These are phyloP conservation scores for Montipora efflorescens DNA, from an alignment of 64 coral and sea anemone genomes.

Conservation along the genomic window DNA sequence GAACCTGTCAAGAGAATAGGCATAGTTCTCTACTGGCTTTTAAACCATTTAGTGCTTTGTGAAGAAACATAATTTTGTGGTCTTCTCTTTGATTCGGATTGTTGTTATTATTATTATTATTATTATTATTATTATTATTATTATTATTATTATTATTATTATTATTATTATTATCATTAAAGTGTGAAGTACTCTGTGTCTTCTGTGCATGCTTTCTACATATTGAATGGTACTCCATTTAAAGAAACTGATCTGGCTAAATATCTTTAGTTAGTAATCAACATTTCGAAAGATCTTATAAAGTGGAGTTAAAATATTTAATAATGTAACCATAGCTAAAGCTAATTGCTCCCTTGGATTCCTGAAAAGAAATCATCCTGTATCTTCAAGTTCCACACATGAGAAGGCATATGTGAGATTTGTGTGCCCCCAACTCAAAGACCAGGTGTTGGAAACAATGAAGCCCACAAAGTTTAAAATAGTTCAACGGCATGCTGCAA, in stretches of 20 bases:
- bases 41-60: no score
- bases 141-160: no score
- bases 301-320: constrained; percentile 62
- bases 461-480: constrained; percentile 56
- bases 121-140: no score
- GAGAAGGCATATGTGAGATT: constrained; percentile 50
- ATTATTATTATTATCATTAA: neutral
- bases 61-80: no score
- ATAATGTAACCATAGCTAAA: constrained; percentile 48
- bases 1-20: no score
- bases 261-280: constrained; percentile 35
- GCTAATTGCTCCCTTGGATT: constrained; percentile 70
- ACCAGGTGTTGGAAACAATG: constrained; percentile 54
- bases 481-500: constrained; percentile 29
- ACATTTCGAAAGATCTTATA: constrained; percentile 42
- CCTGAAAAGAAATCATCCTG: constrained; percentile 62
- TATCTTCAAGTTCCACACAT: neutral
- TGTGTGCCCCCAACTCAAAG: constrained; percentile 43
- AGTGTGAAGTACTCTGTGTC: constrained; percentile 57
- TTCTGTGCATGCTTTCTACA: neutral
- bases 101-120: no score
- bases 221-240: constrained; percentile 15
- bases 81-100: no score
- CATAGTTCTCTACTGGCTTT: no score
- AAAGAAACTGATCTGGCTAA: constrained; percentile 26